Base-by-base conservation (phyloP, 2,888 invertebrate species). In the Drosophila mercatorum region DNA sequence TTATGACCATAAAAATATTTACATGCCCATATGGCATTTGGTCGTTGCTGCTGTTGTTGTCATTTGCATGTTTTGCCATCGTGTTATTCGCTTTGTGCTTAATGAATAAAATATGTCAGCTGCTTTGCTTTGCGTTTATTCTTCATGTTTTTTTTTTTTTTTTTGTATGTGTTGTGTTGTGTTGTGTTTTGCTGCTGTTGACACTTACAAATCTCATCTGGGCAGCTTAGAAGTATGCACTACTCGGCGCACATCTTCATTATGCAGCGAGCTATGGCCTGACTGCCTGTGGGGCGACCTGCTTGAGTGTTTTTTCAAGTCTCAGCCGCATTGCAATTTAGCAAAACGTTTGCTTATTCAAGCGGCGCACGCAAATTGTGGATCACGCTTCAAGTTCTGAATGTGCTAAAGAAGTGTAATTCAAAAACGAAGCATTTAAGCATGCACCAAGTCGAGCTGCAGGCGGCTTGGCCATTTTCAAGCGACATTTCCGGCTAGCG, bases 1-100 rank as follows among this genome's bases (percentile, higher is more conserved):
- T 90, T 87, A 87, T 87, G 90, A 88, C 86, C 86, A 87, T 87
- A 90, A 87, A 90, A 90, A 87, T 85, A 85, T 85, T 89, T 90
- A 83, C 90, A 88, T 86, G 83, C 79, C 75, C 72, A 71, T 76
- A 75, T 81, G 74, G 82, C 79, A 81, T 74, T 81, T 73, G 64
- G 64, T 60, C 61, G 55, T 52, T 55, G 58, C 46, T 65, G 59
- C 58, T 72, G 59, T 49, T 75, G 74, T 82, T 87, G 88, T 83
- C 90, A 86, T 89, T 89, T 85, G 83, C 89, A 85, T 88, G 86
- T 78, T 78, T 82, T 75, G 71, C 52, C 73, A 63, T 79, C 63
- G 62, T 81, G 71, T 80, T 80, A 78, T 81, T 72, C 75, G 81
- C 77, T 81, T 81, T 73, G 75, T 69, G 86, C 90, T 79, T 87